Evolutionary conservation across 2,113 vertebrate genomes (phyloP).

Genomic region (Indri indri): DNA sequence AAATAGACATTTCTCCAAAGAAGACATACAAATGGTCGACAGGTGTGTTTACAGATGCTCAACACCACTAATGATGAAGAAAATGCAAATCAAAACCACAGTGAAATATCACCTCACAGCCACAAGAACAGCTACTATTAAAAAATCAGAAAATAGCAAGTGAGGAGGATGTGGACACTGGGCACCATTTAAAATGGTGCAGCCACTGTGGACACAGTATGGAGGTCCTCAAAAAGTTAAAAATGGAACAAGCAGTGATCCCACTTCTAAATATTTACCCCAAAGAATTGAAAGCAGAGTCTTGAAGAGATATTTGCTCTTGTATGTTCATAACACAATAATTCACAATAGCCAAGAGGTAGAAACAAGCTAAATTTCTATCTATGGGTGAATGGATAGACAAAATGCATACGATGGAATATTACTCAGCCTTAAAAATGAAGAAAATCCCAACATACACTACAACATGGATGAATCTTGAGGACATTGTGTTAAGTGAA

Average conservation of each 20-base stretch:
- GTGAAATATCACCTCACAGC: not conserved
- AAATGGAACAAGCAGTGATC: not conserved
- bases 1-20: not conserved
- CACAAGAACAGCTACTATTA: not conserved
- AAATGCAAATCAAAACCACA: not conserved
- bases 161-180: not conserved
- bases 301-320: not conserved
- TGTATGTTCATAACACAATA: not conserved
- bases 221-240: not conserved
- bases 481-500: not conserved
- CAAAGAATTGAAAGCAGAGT: not conserved
- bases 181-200: not conserved
- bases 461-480: not conserved
- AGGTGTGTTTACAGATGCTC: not conserved
- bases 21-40: not conserved
- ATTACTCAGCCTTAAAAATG: not conserved
- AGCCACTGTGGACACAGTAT: not conserved
- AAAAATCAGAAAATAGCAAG: not conserved
- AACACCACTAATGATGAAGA: not conserved
- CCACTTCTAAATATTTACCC: not conserved
- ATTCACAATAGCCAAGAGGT: not conserved
- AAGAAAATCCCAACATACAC: not conserved
- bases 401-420: not conserved
- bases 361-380: not conserved
- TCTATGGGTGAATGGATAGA: too few species aligned